Base-by-base conservation (phyloP, 2,113 vertebrate species). In the Xenopus laevis region DNA sequence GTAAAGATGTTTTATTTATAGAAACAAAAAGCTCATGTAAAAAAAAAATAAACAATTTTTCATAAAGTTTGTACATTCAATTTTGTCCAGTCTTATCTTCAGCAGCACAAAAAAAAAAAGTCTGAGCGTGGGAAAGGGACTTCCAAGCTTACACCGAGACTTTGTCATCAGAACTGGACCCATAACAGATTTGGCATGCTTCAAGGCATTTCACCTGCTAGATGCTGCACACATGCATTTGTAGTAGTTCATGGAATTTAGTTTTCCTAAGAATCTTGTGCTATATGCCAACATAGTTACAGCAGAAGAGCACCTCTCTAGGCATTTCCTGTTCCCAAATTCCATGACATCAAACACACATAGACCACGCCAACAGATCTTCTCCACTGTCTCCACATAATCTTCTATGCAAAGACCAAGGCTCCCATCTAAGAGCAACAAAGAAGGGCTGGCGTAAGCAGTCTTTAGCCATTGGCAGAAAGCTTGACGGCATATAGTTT, bases 1-100 rank as follows among this genome's bases (percentile, higher is more conserved):
- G 44, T 27, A 40, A 40, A 40, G 59, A 68, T 46, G 10, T 21
- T 68, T 74, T 74, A 67, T 74, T 67, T 73, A 58, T 65, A 65
- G 50, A 65, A 74, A 68, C 23, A 67, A 46, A 67, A 74, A 65
- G 61, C 57, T 68, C 20, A 44, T 77, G 65, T 74, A 58, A 64
- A 60, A 69, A 71, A 71, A 66, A 57, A 45, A 75, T 2, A 75
- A 75, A 74, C 57, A 76, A 15, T 52, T 16, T 69, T 76, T 68
- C 65, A 50, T 76, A 70, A 30, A 70, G 62, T 70, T 70, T 57
- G 50, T 77, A 69, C 74, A 75, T 69, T 33, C 33, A 3, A 45
- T n/a, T 75, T 17, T 70, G 67, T 77, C 58, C 50, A 63, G 66
- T 44, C 44, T 47, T 15, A 64, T 1, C 20, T 21, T 27, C 18